Percentiles rank a stretch among this genome's conserved stretches.
These are phyloP conservation scores for Emydocephalus ijimae DNA, from an alignment of 2,113 vertebrate genomes.

Conservation along the genomic window DNA sequence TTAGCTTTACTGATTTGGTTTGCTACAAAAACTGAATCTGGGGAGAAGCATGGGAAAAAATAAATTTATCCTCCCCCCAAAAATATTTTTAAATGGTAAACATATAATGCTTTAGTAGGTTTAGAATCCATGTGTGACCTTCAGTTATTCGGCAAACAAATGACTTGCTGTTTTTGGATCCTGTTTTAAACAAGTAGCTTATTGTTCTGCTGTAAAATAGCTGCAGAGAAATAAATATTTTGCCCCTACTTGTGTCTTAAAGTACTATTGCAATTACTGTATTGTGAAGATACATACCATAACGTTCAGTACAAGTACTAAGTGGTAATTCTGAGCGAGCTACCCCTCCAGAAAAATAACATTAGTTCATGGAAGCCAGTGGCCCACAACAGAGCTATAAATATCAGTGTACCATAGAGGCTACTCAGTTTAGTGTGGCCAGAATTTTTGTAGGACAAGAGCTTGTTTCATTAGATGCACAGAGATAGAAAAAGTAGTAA, in stretches of 20 bases:
- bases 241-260: conserved; percentile 11
- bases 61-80: background rate
- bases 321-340: background rate
- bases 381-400: background rate
- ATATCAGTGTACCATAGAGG: background rate
- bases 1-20: conserved; percentile 15
- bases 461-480: background rate
- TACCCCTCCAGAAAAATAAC: background rate
- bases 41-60: conserved; percentile 13
- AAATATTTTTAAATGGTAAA: conserved; percentile 16
- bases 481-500: background rate
- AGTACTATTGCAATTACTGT: background rate
- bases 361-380: background rate
- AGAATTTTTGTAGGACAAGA: background rate
- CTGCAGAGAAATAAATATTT: conserved; percentile 14
- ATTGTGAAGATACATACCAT: conserved; percentile 15
- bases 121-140: background rate
- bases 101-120: conserved; percentile 4
- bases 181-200: conserved; percentile 1
- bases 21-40: background rate
- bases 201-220: conserved; percentile 29
- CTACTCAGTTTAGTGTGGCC: background rate
- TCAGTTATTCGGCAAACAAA: conserved; percentile 19
- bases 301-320: background rate
- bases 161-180: conserved; percentile 24